Conservation (phyloP, 2,888 invertebrate genomes). For the Drosophila picticornis region DNA sequence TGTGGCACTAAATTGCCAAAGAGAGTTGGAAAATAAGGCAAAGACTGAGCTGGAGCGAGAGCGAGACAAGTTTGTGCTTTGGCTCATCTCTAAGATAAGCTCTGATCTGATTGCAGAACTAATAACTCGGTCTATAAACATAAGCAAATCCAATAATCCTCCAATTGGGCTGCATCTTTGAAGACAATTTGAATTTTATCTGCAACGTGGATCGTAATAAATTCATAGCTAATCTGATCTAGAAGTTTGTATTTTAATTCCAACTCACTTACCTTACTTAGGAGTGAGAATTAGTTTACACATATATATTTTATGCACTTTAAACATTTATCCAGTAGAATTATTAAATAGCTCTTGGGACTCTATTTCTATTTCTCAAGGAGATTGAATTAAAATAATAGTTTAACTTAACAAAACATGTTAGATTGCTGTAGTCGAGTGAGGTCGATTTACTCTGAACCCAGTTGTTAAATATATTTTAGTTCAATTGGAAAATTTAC, state of each 20-base stretch:
- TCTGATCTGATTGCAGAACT: conserved; percentile 8
- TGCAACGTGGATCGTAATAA: neutral
- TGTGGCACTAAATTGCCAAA: neutral
- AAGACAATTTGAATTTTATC: neutral
- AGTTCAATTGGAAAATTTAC: no score
- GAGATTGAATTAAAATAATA: neutral
- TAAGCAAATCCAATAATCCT: neutral
- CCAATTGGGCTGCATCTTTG: neutral
- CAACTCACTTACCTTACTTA: neutral
- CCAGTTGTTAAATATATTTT: no score
- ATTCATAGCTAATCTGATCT: neutral
- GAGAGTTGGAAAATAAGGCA: neutral
- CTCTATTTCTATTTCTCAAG: neutral
- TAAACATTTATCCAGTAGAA: neutral
- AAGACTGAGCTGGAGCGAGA: neutral
- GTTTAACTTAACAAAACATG: neutral
- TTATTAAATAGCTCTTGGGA: neutral
- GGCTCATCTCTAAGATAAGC: conserved; percentile 25
- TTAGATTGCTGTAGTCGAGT: no score
- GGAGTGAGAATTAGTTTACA: neutral
- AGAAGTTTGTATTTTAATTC: neutral
- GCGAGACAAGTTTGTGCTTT: conserved; percentile 2
- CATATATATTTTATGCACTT: neutral
- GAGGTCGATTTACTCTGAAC: no score
- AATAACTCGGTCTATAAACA: neutral